Evolutionary conservation across 2,113 vertebrate species (phyloP).

Genomic region (Percina caprodes): DNA sequence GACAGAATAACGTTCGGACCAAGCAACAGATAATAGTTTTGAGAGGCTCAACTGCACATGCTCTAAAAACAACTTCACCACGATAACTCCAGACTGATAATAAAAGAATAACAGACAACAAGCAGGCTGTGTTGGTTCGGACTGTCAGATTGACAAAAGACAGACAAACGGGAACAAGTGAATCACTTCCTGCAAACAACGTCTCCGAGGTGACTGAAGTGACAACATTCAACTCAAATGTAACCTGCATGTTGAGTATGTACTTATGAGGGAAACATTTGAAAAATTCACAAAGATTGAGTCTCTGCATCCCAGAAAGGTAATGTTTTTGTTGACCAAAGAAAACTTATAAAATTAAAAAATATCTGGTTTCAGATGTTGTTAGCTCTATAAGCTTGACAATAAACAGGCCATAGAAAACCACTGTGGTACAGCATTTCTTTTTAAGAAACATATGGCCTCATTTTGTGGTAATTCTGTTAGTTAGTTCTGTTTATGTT

Average conservation of each 20-base stretch:
- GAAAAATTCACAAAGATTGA: neutral
- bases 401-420: constrained; percentile 17
- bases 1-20: neutral
- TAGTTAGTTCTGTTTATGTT: no score
- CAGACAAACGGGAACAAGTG: constrained; percentile 58
- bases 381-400: constrained; percentile 1
- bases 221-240: constrained; percentile 31
- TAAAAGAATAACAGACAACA: constrained; percentile 43
- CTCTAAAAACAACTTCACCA: constrained; percentile 22
- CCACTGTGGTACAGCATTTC: neutral
- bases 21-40: neutral
- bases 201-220: constrained; percentile 16
- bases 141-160: constrained; percentile 47
- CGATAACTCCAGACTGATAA: constrained; percentile 24
- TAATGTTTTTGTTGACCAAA: constrained; percentile 1
- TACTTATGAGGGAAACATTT: neutral
- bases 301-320: neutral
- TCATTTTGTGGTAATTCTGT: constrained; percentile 20
- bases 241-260: neutral
- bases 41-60: neutral
- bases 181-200: constrained; percentile 64
- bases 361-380: neutral
- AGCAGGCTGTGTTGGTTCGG: constrained; percentile 4
- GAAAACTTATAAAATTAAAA: neutral
- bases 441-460: constrained; percentile 24